A percentile compares a stretch with the other conserved stretches of the same genome.
Evolutionary conservation across 2,888 invertebrate species (phyloP).

Genomic region (Parnassius orleans): DNA sequence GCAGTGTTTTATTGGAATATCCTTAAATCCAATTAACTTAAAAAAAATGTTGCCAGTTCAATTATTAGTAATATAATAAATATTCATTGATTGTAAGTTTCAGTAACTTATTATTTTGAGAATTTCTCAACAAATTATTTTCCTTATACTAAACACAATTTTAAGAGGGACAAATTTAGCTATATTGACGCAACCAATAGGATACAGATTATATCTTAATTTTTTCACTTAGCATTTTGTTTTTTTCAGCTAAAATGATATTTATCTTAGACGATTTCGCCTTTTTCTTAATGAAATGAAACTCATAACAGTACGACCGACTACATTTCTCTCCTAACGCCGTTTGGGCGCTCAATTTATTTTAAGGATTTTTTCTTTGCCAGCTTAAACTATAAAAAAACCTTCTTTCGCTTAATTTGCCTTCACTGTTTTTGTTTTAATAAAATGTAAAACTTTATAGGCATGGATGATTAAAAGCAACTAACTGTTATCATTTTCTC

Average conservation of each 20-base stretch:
- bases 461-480: neutral
- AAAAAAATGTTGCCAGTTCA: too few species aligned
- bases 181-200: constrained; percentile 1
- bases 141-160: neutral
- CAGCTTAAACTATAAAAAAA: constrained; percentile 28
- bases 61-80: too few species aligned
- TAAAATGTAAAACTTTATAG: constrained; percentile 15
- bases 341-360: constrained; percentile 34
- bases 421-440: constrained; percentile 25
- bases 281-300: constrained; percentile 35
- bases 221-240: constrained; percentile 20
- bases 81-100: too few species aligned
- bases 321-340: constrained; percentile 40
- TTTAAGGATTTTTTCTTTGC: constrained; percentile 31
- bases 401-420: constrained; percentile 23
- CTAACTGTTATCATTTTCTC: neutral
- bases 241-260: constrained; percentile 17
- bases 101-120: too few species aligned
- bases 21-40: too few species aligned
- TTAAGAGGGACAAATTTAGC: constrained; percentile 7
- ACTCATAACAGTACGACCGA: constrained; percentile 40
- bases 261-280: constrained; percentile 24
- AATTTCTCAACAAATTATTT: too few species aligned
- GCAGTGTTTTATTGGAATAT: too few species aligned
- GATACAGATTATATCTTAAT: constrained; percentile 16